phyloP scores from a whole-genome alignment of 1,140 invertebrate species.

The Andricus grossulariae region DNA sequence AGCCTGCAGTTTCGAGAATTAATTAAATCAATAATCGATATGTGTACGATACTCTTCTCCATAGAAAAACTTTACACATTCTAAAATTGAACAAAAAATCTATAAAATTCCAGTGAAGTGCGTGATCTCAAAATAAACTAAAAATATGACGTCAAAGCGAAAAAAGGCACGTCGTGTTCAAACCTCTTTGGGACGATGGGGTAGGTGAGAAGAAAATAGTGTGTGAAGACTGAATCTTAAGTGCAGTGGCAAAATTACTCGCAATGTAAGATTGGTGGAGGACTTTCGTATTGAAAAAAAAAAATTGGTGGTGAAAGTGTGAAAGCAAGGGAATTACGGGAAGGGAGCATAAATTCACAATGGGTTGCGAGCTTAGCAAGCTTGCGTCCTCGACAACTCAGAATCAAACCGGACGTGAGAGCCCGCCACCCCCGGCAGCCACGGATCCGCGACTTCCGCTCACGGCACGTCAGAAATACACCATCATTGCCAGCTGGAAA shows the following conservation, averaged over 20 bases:
- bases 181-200: background rate
- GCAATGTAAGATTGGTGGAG: background rate
- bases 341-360: slow-evolving; percentile 58
- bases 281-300: slow-evolving; percentile 12
- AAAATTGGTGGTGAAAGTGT: slow-evolving; percentile 11
- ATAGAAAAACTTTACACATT: background rate
- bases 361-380: slow-evolving; percentile 89
- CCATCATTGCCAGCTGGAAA: slow-evolving; percentile 92
- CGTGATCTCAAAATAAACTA: background rate
- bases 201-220: background rate
- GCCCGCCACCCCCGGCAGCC: slow-evolving; percentile 78
- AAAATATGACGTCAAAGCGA: slow-evolving; percentile 21
- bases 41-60: slow-evolving; percentile 11
- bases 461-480: slow-evolving; percentile 90
- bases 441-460: slow-evolving; percentile 88
- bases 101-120: background rate
- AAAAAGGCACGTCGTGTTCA: slow-evolving; percentile 7
- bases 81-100: background rate
- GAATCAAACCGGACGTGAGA: slow-evolving; percentile 68
- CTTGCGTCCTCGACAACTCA: slow-evolving; percentile 79
- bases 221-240: background rate
- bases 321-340: background rate
- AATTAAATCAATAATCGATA: slow-evolving; percentile 25
- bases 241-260: background rate
- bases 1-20: background rate